These are phyloP conservation scores for Chrysemys picta DNA, from an alignment of 2,113 vertebrate genomes.

Conservation along the genomic window DNA sequence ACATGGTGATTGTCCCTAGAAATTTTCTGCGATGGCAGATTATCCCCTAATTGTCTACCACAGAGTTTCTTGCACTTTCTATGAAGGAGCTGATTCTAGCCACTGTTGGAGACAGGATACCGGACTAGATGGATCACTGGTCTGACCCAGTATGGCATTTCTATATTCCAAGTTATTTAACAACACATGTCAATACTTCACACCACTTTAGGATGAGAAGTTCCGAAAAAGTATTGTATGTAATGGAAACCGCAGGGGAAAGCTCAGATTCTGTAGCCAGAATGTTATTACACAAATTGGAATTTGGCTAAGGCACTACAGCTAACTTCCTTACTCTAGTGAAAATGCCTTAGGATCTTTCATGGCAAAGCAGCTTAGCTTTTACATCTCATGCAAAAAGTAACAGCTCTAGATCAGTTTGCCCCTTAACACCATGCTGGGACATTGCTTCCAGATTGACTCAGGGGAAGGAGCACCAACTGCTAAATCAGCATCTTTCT, in stretches of 20 bases:
- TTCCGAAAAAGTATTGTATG: background rate
- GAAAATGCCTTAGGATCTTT: background rate
- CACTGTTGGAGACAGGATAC: background rate
- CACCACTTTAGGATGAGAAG: background rate
- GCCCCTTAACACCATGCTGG: fast-evolving
- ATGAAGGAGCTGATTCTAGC: background rate
- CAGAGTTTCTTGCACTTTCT: background rate
- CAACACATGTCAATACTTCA: background rate
- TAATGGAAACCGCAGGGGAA: background rate
- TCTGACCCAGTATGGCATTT: background rate
- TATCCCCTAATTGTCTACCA: background rate
- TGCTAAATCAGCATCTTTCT: fast-evolving
- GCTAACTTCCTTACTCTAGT: background rate
- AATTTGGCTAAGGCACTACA: background rate
- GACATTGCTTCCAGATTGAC: background rate
- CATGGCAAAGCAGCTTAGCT: background rate
- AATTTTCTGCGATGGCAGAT: background rate
- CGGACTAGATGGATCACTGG: background rate
- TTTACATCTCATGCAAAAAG: background rate
- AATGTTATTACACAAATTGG: background rate
- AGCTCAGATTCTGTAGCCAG: background rate
- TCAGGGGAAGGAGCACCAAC: background rate
- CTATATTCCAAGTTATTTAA: background rate
- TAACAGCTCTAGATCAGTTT: background rate
- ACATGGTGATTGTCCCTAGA: background rate